Conservation (phyloP, 2,888 invertebrate species). For the Ophraella communa region DNA sequence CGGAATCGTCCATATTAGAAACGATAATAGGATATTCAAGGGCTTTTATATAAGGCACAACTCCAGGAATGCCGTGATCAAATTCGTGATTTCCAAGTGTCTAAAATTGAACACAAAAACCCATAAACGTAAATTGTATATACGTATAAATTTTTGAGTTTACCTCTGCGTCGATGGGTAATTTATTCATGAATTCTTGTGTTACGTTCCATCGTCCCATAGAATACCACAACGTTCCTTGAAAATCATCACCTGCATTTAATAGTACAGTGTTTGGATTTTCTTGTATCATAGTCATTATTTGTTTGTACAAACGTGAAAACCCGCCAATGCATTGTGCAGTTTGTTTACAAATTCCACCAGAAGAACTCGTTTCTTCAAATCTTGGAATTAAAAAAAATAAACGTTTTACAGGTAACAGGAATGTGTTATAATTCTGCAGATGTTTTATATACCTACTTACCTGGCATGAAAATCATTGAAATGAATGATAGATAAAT, state of each 20-base stretch:
- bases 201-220: constrained; percentile 76
- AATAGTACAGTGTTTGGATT: constrained; percentile 69
- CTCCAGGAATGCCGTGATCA: constrained; percentile 75
- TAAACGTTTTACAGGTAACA: neutral
- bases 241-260: constrained; percentile 85
- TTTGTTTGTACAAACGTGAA: constrained; percentile 68
- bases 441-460: neutral
- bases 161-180: constrained; percentile 81
- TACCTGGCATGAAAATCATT: constrained; percentile 28
- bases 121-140: constrained; percentile 63
- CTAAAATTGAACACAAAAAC: constrained; percentile 62
- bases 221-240: constrained; percentile 86
- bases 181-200: constrained; percentile 74
- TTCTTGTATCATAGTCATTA: constrained; percentile 59
- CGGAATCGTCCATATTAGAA: constrained; percentile 75
- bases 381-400: constrained; percentile 56
- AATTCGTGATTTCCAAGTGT: constrained; percentile 89
- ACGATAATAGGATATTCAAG: constrained; percentile 73
- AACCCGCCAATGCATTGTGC: constrained; percentile 72
- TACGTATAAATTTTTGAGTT: neutral
- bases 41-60: constrained; percentile 72
- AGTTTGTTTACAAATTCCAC: constrained; percentile 53
- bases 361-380: constrained; percentile 64
- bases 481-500: constrained; percentile 42
- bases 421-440: neutral